Conservation (phyloP, 92 coral and sea anemone genomes). For the Paramuricea clavata region DNA sequence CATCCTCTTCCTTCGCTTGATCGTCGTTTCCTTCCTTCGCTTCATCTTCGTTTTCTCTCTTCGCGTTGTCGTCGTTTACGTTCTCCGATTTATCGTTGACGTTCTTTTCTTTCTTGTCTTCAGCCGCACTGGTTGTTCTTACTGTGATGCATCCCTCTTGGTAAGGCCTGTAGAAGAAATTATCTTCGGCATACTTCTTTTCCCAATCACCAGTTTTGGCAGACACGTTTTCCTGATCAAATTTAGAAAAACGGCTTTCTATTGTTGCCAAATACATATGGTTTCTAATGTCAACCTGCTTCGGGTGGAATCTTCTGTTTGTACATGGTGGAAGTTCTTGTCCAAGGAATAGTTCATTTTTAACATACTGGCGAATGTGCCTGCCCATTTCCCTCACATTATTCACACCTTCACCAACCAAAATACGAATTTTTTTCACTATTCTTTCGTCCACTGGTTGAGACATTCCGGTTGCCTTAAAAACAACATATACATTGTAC, state of each 20-base stretch:
- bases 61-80: too few species aligned
- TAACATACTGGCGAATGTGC: neutral
- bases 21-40: too few species aligned
- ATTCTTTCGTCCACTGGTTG: constrained; percentile 34
- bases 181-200: constrained; percentile 37
- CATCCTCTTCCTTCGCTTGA: too few species aligned
- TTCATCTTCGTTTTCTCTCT: too few species aligned
- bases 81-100: too few species aligned
- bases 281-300: constrained; percentile 23
- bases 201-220: constrained; percentile 49
- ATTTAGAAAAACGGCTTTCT: constrained; percentile 34
- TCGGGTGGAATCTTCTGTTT: constrained; percentile 39
- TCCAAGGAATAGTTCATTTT: neutral
- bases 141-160: too few species aligned
- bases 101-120: too few species aligned
- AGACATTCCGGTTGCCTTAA: constrained; percentile 34
- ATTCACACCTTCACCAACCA: constrained; percentile 34
- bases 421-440: constrained; percentile 5
- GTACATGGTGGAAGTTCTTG: neutral
- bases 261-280: constrained; percentile 47
- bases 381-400: neutral
- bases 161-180: constrained; percentile 48
- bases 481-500: too few species aligned
- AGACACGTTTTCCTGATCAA: constrained; percentile 53
- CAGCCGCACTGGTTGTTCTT: too few species aligned